These are phyloP conservation scores for Eremobia ochroleuca DNA, from an alignment of 2,888 invertebrate genomes.

Conservation along the genomic window DNA sequence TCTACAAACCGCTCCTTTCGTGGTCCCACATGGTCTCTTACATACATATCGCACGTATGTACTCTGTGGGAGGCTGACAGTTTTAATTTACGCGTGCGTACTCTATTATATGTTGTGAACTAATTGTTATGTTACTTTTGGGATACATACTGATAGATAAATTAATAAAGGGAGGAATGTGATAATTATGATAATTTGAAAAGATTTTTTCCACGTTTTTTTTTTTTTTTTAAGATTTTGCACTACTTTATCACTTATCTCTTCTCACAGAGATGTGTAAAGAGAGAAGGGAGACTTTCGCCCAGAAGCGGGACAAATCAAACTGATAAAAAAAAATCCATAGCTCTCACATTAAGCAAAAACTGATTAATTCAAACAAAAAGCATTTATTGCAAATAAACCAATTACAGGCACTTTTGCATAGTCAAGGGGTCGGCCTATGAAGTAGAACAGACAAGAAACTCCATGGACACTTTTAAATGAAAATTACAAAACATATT, in stretches of 20 bases:
- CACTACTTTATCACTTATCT: neutral
- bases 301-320: neutral
- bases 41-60: constrained; percentile 52
- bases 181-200: neutral
- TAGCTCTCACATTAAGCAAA: neutral
- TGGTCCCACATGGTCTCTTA: constrained; percentile 53
- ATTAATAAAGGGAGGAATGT: neutral
- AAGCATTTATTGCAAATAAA: neutral
- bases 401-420: too few species aligned
- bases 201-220: neutral
- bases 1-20: neutral
- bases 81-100: constrained; percentile 68
- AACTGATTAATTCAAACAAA: neutral
- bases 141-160: constrained; percentile 2
- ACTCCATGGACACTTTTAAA: too few species aligned
- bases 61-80: constrained; percentile 58
- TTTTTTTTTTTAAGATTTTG: neutral
- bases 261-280: neutral
- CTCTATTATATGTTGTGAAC: constrained; percentile 54
- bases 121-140: constrained; percentile 60
- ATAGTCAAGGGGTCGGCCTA: too few species aligned
- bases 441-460: too few species aligned
- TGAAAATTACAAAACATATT: too few species aligned
- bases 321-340: neutral
- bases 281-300: neutral